These are phyloP conservation scores for Leucoma salicis DNA, from an alignment of 2,888 invertebrate species.

Conservation along the genomic window DNA sequence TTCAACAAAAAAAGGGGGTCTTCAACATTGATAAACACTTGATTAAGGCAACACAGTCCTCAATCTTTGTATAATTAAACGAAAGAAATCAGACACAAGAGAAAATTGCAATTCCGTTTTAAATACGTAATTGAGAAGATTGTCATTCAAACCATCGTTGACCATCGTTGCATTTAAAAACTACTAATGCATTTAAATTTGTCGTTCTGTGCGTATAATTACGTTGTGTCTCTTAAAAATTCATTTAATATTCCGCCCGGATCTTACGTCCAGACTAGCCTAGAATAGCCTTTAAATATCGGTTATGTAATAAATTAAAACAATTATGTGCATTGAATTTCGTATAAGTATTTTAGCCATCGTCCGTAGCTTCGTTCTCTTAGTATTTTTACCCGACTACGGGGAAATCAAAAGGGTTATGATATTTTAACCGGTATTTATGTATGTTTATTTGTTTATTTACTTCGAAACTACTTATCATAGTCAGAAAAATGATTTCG, in stretches of 20 bases:
- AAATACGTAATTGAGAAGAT: slow-evolving; percentile 1
- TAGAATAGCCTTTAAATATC: background rate
- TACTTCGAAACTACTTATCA: too few relatives aligned
- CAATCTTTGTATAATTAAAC: background rate
- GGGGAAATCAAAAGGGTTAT: too few relatives aligned
- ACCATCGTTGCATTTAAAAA: background rate
- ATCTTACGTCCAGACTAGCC: background rate
- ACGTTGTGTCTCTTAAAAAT: background rate
- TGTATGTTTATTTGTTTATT: too few relatives aligned
- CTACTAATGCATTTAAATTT: slow-evolving; percentile 7
- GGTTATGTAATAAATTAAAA: background rate
- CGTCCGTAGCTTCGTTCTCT: too few relatives aligned
- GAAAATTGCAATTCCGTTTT: background rate
- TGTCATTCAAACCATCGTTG: slow-evolving; percentile 1
- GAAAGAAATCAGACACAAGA: slow-evolving; percentile 4
- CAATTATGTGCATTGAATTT: too few relatives aligned
- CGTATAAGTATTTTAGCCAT: too few relatives aligned
- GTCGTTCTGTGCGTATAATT: background rate
- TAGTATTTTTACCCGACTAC: too few relatives aligned
- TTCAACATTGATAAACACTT: too few relatives aligned
- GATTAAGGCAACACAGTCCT: too few relatives aligned
- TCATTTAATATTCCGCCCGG: background rate
- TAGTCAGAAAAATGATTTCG: too few relatives aligned
- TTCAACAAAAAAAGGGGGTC: too few relatives aligned
- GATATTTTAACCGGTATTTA: too few relatives aligned